Conservation (phyloP, 2,888 invertebrate genomes). For the Argyra leucocephala region DNA sequence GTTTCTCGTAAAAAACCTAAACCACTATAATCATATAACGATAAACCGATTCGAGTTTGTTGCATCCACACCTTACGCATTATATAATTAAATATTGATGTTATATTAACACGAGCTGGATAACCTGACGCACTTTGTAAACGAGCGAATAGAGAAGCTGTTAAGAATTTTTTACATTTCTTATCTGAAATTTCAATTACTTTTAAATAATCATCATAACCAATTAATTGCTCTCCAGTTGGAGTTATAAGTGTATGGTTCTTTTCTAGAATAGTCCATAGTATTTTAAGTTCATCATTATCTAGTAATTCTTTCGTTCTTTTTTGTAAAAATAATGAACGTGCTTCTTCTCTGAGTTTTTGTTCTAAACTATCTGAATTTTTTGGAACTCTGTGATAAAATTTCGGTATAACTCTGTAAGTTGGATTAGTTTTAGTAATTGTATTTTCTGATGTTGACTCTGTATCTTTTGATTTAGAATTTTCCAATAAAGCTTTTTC, state of each 20-base stretch:
- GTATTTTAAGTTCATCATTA: conserved; percentile 73
- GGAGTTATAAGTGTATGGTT: conserved; percentile 63
- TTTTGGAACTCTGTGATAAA: conserved; percentile 66
- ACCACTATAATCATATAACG: conserved; percentile 85
- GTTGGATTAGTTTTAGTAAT: conserved; percentile 26
- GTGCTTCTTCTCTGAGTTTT: conserved; percentile 78
- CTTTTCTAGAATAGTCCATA: conserved; percentile 77
- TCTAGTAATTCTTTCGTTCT: conserved; percentile 74
- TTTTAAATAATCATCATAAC: conserved; percentile 74
- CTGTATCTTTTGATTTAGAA: not conserved
- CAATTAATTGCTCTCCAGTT: conserved; percentile 74
- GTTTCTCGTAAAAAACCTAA: conserved; percentile 81
- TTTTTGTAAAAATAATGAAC: conserved; percentile 77
- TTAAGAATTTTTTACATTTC: conserved; percentile 72
- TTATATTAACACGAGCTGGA: conserved; percentile 64
- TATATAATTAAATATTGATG: conserved; percentile 86
- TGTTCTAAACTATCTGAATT: conserved; percentile 59
- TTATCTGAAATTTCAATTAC: conserved; percentile 63
- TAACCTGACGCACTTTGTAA: conserved; percentile 76
- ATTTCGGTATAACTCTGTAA: conserved; percentile 59
- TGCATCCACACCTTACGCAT: conserved; percentile 93
- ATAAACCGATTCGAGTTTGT: conserved; percentile 87
- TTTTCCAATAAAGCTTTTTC: not conserved
- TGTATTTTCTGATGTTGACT: not conserved
- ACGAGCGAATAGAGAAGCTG: conserved; percentile 77